Evolutionary conservation across 2,888 invertebrate genomes (phyloP).

Genomic region (Lycaena phlaeas): DNA sequence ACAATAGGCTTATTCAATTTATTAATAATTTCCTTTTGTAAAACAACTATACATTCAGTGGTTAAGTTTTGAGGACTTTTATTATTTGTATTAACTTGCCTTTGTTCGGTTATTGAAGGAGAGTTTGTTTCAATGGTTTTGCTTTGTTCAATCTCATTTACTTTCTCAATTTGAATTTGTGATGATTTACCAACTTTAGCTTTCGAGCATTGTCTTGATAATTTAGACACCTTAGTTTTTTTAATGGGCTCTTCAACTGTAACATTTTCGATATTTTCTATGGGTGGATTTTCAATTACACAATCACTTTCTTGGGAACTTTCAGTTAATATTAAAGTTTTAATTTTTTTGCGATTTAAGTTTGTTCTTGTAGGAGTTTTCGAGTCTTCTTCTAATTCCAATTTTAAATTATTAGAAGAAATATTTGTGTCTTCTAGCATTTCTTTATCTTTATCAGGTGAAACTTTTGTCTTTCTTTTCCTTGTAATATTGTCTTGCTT

Average conservation of each 20-base stretch:
- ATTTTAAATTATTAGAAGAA: slow-evolving; percentile 8
- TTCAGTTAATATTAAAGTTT: slow-evolving; percentile 28
- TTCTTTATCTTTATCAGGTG: slow-evolving; percentile 22
- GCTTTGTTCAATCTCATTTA: slow-evolving; percentile 13
- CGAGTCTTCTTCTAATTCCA: background rate
- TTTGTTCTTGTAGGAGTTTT: slow-evolving; percentile 36
- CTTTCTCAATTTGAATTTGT: too few relatives aligned
- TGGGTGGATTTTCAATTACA: slow-evolving; percentile 6
- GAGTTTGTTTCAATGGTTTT: too few relatives aligned
- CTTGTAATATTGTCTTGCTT: slow-evolving; percentile 26
- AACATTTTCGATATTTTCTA: background rate
- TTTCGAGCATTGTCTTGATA: background rate
- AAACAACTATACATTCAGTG: slow-evolving; percentile 59
- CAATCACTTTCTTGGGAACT: slow-evolving; percentile 18
- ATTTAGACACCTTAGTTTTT: background rate
- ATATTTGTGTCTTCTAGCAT: slow-evolving; percentile 10
- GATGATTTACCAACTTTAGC: background rate
- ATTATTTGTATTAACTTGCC: slow-evolving; percentile 13
- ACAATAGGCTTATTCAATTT: slow-evolving; percentile 9
- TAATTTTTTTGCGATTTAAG: slow-evolving; percentile 39
- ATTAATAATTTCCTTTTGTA: slow-evolving; percentile 47
- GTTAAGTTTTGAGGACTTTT: slow-evolving; percentile 49
- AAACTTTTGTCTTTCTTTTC: slow-evolving; percentile 36
- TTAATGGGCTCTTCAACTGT: slow-evolving; percentile 3
- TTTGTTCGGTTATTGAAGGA: too few relatives aligned